Base-by-base conservation (phyloP, 2,888 invertebrate species). In the Eupithecia subumbrata region DNA sequence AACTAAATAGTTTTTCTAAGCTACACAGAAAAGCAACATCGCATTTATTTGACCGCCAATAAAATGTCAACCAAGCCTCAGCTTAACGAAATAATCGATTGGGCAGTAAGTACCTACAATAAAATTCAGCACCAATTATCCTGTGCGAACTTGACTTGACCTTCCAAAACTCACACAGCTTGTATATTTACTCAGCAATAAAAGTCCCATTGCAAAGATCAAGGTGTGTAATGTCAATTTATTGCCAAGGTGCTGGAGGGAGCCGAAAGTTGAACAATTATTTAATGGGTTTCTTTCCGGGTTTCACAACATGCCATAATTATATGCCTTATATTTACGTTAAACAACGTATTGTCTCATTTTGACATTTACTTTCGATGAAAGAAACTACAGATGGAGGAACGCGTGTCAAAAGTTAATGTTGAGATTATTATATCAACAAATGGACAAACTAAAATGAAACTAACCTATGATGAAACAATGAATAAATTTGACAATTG, bases 191-290 rank as follows among this genome's bases (percentile, higher is more conserved):
- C 78, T 45, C 69, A 71, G 60, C 86, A 86, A 88, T 84, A 84
- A 83, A 73, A 79, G 75, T 86, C 87, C 87, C 86, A 87, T 89
- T 81, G 81, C 76, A 90, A 91, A 92, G 89, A 87, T 90, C 91
- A 92, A 90, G 91, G 90, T 30, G 82, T 82, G 80, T 69, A 78
- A 73, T 76, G 75, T 52, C 78, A 79, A 79, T 79, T 79, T 79
- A 74, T 69, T 71, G 75, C 76, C 78, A 80, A 80, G 79, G 78
- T 73, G 72, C 83, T 71, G 56, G 69, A 73, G 75, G 77, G 76
- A 79, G 66, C 74, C 56, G 37, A 64, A 48, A 74, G 69, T 67
- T 70, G 72, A 60, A 14, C 69, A 64, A 48, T 73, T 64, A 71
- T 64, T 48, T 64, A 16, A 7, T 18, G 25, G 11, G 18, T 68